Evolutionary conservation across 2,797 vertebrate genomes (phyloP).

Genomic region (Harpagifer antarcticus): DNA sequence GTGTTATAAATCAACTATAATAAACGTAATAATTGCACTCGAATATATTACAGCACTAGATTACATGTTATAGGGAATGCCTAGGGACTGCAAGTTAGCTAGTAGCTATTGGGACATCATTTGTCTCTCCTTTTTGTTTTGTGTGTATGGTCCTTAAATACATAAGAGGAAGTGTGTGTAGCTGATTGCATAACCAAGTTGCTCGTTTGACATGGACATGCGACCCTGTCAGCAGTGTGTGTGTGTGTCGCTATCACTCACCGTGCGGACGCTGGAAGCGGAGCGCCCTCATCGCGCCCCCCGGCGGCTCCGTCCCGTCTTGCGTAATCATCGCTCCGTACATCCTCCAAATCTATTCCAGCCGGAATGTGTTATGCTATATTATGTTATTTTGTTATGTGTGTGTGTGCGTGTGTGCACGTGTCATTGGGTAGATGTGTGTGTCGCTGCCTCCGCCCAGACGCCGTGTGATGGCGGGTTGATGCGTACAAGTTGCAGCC

Average conservation of each 20-base stretch:
- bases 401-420: not conserved
- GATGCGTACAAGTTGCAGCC: not conserved
- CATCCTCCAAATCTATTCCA: constrained; percentile 53
- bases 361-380: not conserved
- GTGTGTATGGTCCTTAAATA: too few species aligned
- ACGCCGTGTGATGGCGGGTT: not conserved
- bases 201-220: not conserved
- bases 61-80: too few species aligned
- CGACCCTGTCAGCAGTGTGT: not conserved
- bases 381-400: not conserved
- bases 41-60: too few species aligned
- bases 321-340: constrained; percentile 47
- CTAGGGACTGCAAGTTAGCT: too few species aligned
- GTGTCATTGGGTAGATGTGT: not conserved
- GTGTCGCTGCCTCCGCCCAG: not conserved
- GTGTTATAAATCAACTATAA: too few species aligned
- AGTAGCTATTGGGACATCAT: too few species aligned
- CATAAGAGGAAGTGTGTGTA: not conserved
- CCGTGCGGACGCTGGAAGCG: constrained; percentile 75
- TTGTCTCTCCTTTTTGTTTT: too few species aligned
- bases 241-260: constrained; percentile 52
- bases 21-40: too few species aligned
- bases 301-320: constrained; percentile 30
- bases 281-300: constrained; percentile 39
- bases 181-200: not conserved